Evolutionary conservation across 2,888 invertebrate genomes (phyloP).

Genomic region (Phrixothrix hirtus): DNA sequence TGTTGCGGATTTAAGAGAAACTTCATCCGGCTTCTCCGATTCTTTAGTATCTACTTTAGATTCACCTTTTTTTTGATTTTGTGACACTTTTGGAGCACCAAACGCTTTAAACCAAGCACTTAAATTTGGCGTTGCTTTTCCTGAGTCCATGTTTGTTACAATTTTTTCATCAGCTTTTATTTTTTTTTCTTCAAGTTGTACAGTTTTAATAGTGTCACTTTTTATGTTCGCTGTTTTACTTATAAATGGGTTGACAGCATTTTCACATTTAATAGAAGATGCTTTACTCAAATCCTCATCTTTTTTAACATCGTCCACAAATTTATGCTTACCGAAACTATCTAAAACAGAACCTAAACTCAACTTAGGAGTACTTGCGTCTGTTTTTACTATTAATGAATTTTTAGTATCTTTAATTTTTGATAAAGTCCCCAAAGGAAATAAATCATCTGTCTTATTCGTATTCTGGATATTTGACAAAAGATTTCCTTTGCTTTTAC

Average conservation of each 20-base stretch:
- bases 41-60: slow-evolving; percentile 50
- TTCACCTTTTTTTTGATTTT: slow-evolving; percentile 54
- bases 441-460: slow-evolving; percentile 63
- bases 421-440: slow-evolving; percentile 59
- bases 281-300: slow-evolving; percentile 42
- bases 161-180: slow-evolving; percentile 36
- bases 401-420: slow-evolving; percentile 65
- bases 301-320: slow-evolving; percentile 59
- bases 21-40: slow-evolving; percentile 37
- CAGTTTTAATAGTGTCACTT: slow-evolving; percentile 39
- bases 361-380: slow-evolving; percentile 76
- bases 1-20: slow-evolving; percentile 35
- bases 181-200: slow-evolving; percentile 32
- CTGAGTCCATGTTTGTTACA: slow-evolving; percentile 37
- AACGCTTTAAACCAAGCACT: slow-evolving; percentile 94
- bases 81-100: slow-evolving; percentile 76
- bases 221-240: not conserved
- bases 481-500: slow-evolving; percentile 85
- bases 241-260: not conserved
- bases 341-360: slow-evolving; percentile 83
- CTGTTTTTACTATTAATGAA: slow-evolving; percentile 62
- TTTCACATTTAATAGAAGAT: slow-evolving; percentile 31
- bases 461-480: slow-evolving; percentile 68
- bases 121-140: slow-evolving; percentile 76
- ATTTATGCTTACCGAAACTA: slow-evolving; percentile 72